Percentiles rank a stretch among this genome's conserved stretches.
Evolutionary conservation across 2,888 invertebrate species (phyloP).

Genomic region (Eupithecia insigniata): DNA sequence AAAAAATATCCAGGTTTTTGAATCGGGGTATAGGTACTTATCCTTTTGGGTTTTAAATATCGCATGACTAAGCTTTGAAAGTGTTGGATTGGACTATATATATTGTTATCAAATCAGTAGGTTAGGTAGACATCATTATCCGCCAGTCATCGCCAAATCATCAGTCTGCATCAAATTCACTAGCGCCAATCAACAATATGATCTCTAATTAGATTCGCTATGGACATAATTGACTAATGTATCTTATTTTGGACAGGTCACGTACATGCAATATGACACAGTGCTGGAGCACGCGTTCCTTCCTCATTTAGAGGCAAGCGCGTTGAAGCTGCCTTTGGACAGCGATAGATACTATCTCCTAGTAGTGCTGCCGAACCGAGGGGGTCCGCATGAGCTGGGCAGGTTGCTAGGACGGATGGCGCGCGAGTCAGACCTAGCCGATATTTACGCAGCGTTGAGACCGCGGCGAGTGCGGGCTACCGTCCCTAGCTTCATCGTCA

Average conservation of each 20-base stretch:
- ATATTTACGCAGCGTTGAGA: slow-evolving; percentile 87
- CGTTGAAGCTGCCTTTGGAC: slow-evolving; percentile 91
- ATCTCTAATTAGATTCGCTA: slow-evolving; percentile 42
- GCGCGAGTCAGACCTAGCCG: slow-evolving; percentile 85
- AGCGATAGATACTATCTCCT: slow-evolving; percentile 91
- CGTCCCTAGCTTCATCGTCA: slow-evolving; percentile 91
- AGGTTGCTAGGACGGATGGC: slow-evolving; percentile 87
- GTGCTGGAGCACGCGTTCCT: slow-evolving; percentile 90
- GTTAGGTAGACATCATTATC: slow-evolving; percentile 22
- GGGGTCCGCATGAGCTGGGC: slow-evolving; percentile 85
- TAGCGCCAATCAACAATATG: slow-evolving; percentile 42
- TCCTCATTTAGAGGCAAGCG: slow-evolving; percentile 88
- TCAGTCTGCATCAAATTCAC: slow-evolving; percentile 34
- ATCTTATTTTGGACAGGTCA: slow-evolving; percentile 73
- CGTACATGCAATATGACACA: slow-evolving; percentile 90
- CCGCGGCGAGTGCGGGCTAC: slow-evolving; percentile 89
- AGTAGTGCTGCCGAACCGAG: slow-evolving; percentile 87
- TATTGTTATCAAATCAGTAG: neutral
- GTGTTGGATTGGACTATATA: neutral
- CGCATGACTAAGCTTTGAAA: neutral
- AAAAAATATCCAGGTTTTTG: no score
- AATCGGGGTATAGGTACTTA: no score
- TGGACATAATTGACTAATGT: slow-evolving; percentile 36
- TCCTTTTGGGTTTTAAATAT: neutral
- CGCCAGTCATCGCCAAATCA: slow-evolving; percentile 36